phyloP scores from a whole-genome alignment of 2,113 vertebrate species.

The Pelvicachromis taeniatus region DNA sequence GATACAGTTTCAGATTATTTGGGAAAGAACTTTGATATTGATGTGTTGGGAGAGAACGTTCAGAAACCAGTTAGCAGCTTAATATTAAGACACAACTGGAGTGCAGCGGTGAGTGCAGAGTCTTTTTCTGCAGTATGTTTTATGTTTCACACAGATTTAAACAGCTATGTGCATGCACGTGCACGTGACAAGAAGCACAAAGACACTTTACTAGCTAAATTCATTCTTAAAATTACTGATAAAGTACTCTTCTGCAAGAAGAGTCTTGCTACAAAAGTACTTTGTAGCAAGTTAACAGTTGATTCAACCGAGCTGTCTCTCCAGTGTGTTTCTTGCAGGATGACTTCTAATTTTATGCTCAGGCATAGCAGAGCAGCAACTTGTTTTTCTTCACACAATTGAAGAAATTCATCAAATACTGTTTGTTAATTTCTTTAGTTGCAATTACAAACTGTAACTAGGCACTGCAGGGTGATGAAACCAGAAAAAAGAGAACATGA shows the following conservation, averaged over 20 bases:
- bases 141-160: no score
- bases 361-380: neutral
- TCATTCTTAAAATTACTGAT: no score
- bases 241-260: no score
- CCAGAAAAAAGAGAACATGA: neutral
- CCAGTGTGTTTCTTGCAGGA: neutral
- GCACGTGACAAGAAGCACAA: no score
- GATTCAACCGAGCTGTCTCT: no score
- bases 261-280: no score
- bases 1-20: neutral
- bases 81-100: neutral
- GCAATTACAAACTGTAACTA: neutral
- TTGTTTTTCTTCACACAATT: neutral
- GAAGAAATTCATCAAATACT: neutral
- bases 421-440: neutral
- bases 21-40: neutral
- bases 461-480: neutral
- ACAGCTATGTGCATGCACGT: neutral
- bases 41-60: neutral
- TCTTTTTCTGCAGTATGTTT: no score
- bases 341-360: neutral
- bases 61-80: neutral
- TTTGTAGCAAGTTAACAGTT: no score
- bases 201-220: no score
- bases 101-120: neutral